Base-by-base conservation (phyloP, 64 coral and sea anemone species). In the Hydrozoanthus tunicans region DNA sequence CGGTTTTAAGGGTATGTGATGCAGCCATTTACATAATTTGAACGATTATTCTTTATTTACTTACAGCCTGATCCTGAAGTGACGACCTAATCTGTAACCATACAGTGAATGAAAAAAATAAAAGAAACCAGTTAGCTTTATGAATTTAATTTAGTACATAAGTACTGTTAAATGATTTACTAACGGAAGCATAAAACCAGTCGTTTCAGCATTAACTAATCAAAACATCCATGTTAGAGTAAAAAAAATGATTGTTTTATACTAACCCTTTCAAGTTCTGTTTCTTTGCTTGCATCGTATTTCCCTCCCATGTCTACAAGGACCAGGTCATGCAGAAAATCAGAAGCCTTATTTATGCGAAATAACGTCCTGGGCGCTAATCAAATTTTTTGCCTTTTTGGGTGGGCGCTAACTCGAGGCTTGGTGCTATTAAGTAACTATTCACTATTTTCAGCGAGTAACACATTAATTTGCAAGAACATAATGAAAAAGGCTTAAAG, bases 261-360 rank as follows among this genome's bases (percentile, higher is more conserved):
- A 83, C 14, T 69, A 59, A 94, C 95, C 92, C 64, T 93, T 78
- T 96, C 90, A 6, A 92, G 60, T 68, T 96, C 95, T 92, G 93
- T 80, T 27, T 89, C 95, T 78, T 78, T 96, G 9, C 92, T 82
- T 58, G 90, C 52, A 81, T 96, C 95, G 90, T 93, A 94, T 63
- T 26, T 83, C 58, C 95, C 95, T 78, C 92, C 92, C 59, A 89
- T 89, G 17, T 69, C 95, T 96, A 62, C 76, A 63, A 91, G 51
- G 70, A 58, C 32, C 0, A 43, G 32, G 32, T 43, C 2, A 2
- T 43, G 32, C 32, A 43, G 32, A 43, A 43, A 43, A 43, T 43
- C 32, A 43, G 32, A 43, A 43, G 32, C 32, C 32, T 43, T 43
- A 43, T 43, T 43, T 43, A 43, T 43, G 32, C 32, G 32, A 43